A percentile compares a stretch with the other conserved stretches of the same genome.
These are phyloP conservation scores for Ptychobarbus kaznakovi DNA, from an alignment of 2,797 vertebrate species.

Conservation along the genomic window DNA sequence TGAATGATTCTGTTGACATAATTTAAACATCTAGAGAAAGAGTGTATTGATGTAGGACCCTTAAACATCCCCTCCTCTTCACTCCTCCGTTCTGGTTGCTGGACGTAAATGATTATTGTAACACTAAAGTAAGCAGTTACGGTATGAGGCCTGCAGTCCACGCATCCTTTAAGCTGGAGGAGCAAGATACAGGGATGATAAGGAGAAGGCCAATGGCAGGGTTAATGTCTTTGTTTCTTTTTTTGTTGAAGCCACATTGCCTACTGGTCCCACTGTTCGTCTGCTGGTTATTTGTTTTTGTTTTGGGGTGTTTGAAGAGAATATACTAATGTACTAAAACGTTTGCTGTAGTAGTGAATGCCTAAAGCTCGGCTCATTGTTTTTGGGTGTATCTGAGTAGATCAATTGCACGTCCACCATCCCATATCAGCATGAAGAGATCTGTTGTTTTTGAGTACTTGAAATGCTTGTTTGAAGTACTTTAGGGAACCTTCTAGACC, in stretches of 20 bases:
- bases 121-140: slow-evolving; percentile 63
- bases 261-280: neutral
- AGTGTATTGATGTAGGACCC: neutral
- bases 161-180: slow-evolving; percentile 37
- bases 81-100: slow-evolving; percentile 54
- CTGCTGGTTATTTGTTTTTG: neutral
- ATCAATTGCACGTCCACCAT: neutral
- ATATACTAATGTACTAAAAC: neutral
- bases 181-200: slow-evolving; percentile 49
- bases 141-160: slow-evolving; percentile 70
- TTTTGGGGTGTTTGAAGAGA: neutral
- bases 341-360: neutral
- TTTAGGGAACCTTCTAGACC: neutral
- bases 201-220: slow-evolving; percentile 12
- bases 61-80: slow-evolving; percentile 43
- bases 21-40: neutral
- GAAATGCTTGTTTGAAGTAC: neutral
- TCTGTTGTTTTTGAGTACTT: neutral
- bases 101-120: slow-evolving; percentile 75
- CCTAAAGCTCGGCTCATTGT: neutral
- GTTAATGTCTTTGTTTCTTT: neutral
- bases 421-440: neutral
- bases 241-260: slow-evolving; percentile 31
- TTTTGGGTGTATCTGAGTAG: neutral
- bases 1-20: neutral